phyloP scores from a whole-genome alignment of 1,140 invertebrate genomes.

The Pachypsylla venusta region DNA sequence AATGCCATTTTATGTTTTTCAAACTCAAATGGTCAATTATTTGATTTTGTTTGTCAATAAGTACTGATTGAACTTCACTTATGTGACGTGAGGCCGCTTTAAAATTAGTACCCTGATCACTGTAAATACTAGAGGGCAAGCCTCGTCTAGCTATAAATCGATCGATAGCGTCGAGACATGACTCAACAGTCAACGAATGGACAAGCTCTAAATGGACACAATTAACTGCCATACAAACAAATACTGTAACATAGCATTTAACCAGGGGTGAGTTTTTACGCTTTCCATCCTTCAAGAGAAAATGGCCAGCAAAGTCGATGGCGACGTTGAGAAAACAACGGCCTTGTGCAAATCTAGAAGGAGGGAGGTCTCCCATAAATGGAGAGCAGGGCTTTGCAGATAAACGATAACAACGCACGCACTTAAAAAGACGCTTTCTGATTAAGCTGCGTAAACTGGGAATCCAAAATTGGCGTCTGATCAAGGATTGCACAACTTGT shows the following conservation, averaged over 20 bases:
- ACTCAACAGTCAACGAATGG: not conserved
- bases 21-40: not conserved
- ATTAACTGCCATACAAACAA: not conserved
- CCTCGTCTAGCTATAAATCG: constrained; percentile 31
- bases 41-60: not conserved
- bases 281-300: not conserved
- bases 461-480: not conserved
- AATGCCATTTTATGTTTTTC: constrained; percentile 22
- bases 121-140: constrained; percentile 25
- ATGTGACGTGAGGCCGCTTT: constrained; percentile 22
- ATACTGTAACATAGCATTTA: not conserved
- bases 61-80: not conserved
- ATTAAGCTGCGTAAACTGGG: not conserved
- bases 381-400: not conserved
- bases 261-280: constrained; percentile 14
- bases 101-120: constrained; percentile 31
- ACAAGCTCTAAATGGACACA: not conserved
- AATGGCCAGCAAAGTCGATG: not conserved
- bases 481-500: not conserved
- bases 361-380: not conserved
- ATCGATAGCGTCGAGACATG: no score
- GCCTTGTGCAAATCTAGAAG: not conserved
- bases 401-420: not conserved
- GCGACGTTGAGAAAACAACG: not conserved
- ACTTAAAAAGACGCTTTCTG: not conserved